These are phyloP conservation scores for Sphaerophoria taeniata DNA, from an alignment of 2,888 invertebrate genomes.

Conservation along the genomic window DNA sequence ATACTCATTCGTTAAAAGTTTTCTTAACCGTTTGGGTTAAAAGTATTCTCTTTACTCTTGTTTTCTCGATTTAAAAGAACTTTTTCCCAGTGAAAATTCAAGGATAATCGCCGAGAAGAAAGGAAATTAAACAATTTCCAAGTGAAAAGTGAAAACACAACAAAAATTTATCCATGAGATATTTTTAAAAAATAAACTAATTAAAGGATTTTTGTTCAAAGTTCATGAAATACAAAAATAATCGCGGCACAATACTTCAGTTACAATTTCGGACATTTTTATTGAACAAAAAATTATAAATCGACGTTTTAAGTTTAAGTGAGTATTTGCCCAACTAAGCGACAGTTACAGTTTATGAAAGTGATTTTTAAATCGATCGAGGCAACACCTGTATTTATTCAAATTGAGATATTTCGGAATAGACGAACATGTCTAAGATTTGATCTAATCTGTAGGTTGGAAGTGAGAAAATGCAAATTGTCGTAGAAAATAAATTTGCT, in stretches of 20 bases:
- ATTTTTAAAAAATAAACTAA: constrained; percentile 1
- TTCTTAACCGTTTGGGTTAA: constrained; percentile 77
- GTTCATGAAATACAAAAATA: constrained; percentile 83
- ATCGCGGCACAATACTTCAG: constrained; percentile 82
- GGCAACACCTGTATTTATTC: neutral
- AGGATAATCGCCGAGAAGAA: constrained; percentile 1
- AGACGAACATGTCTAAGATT: neutral
- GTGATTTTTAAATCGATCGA: neutral
- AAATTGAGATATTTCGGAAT: neutral
- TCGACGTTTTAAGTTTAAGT: constrained; percentile 35
- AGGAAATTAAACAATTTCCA: neutral
- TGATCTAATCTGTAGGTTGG: neutral
- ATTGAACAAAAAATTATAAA: constrained; percentile 65
- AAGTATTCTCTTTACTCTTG: neutral
- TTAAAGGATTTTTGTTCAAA: constrained; percentile 43
- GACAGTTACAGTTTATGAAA: neutral
- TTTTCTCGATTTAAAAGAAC: neutral
- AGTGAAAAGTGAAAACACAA: constrained; percentile 28
- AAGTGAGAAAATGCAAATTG: constrained; percentile 7
- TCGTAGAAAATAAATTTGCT: neutral
- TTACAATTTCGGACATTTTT: constrained; percentile 83
- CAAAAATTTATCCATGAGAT: constrained; percentile 38
- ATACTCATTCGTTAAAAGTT: constrained; percentile 77
- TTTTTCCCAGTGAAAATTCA: neutral
- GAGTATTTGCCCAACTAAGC: constrained; percentile 27